Evolutionary conservation across 1,140 invertebrate genomes (phyloP).

Genomic region (Sipha flava): DNA sequence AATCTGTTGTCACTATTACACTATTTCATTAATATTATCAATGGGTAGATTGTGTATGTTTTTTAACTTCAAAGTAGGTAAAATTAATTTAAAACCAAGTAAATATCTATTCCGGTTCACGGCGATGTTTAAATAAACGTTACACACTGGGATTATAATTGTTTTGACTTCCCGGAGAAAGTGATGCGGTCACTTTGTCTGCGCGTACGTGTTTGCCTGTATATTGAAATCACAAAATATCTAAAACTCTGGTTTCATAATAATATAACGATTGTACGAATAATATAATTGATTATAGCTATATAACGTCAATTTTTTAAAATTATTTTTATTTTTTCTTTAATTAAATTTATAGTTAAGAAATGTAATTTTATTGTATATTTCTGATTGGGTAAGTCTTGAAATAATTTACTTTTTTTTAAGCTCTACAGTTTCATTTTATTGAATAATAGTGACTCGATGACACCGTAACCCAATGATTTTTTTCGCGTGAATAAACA

Average conservation of each 20-base stretch:
- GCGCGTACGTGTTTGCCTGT: neutral
- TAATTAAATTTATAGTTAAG: neutral
- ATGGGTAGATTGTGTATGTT: no score
- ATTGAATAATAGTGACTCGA: no score
- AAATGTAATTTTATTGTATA: neutral
- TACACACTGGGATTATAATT: neutral
- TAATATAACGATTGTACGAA: neutral
- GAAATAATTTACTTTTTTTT: no score
- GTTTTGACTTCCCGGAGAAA: constrained; percentile 17
- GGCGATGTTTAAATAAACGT: neutral
- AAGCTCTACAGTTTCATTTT: no score
- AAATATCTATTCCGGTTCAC: neutral
- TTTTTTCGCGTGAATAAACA: no score
- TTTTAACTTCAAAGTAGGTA: no score
- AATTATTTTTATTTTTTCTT: neutral
- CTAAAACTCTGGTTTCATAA: neutral
- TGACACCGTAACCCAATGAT: no score
- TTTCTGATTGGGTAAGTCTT: no score
- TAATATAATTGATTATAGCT: neutral
- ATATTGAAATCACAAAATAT: neutral
- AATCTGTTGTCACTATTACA: no score
- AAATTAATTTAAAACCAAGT: no score
- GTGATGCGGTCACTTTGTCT: constrained; percentile 22
- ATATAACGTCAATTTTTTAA: neutral
- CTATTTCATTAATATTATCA: no score